phyloP scores from a whole-genome alignment of 2,797 vertebrate genomes.

The Lutjanus campechanus region DNA sequence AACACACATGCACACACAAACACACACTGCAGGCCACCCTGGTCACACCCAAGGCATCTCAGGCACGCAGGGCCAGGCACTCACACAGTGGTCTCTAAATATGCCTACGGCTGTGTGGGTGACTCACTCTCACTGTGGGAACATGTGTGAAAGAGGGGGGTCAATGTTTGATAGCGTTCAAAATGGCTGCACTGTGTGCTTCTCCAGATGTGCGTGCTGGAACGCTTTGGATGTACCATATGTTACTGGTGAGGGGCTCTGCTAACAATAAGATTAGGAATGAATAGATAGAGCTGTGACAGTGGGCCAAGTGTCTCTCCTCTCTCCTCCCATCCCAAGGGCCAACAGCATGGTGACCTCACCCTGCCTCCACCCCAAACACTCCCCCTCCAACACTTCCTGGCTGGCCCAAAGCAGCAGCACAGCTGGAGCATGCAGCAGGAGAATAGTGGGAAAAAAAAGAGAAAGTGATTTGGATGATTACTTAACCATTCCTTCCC shows the following conservation, averaged over 20 bases:
- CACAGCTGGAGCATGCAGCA: constrained; percentile 74
- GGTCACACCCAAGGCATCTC: constrained; percentile 83
- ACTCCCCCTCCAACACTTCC: constrained; percentile 74
- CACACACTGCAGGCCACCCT: constrained; percentile 58
- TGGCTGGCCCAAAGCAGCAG: constrained; percentile 60
- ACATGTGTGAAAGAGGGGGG: constrained; percentile 38
- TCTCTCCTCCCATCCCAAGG: constrained; percentile 75
- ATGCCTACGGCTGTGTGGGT: constrained; percentile 61
- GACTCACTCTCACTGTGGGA: constrained; percentile 62
- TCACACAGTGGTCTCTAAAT: constrained; percentile 76
- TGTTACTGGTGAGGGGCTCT: constrained; percentile 31
- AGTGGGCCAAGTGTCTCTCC: constrained; percentile 70
- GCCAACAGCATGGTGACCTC: constrained; percentile 76
- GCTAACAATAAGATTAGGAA: constrained; percentile 49
- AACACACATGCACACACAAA: constrained; percentile 41
- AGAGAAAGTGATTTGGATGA: constrained; percentile 52
- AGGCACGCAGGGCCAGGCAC: constrained; percentile 75
- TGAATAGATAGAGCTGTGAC: constrained; percentile 62
- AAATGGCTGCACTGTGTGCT: constrained; percentile 53
- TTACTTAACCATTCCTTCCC: constrained; percentile 71
- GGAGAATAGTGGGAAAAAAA: constrained; percentile 36
- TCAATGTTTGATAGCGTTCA: constrained; percentile 50
- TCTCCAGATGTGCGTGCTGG: constrained; percentile 32
- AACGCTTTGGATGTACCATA: constrained; percentile 18
- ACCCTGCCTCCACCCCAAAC: constrained; percentile 74